Evolutionary conservation across 2,797 vertebrate species (phyloP).

Genomic region (Nannoperca australis): DNA sequence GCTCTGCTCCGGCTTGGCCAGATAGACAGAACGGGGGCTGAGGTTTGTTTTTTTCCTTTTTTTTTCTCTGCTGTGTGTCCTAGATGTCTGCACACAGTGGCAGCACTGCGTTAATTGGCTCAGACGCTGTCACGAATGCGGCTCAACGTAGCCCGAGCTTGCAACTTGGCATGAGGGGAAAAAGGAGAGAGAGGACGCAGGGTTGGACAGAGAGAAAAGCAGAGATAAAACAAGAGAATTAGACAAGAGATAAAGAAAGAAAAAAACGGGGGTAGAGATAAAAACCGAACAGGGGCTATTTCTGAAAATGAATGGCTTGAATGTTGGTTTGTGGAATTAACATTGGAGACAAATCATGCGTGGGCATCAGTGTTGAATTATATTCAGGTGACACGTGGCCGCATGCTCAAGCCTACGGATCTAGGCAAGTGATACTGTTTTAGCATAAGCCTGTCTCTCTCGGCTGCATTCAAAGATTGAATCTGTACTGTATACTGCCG

Average conservation of each 20-base stretch:
- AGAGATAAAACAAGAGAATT: constrained; percentile 67
- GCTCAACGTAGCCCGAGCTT: constrained; percentile 61
- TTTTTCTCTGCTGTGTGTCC: constrained; percentile 67
- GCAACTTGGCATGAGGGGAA: constrained; percentile 65
- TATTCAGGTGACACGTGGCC: constrained; percentile 61
- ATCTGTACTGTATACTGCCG: constrained; percentile 55
- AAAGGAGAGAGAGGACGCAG: constrained; percentile 31
- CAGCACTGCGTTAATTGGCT: constrained; percentile 74
- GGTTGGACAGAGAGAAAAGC: constrained; percentile 34
- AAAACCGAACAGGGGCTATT: constrained; percentile 59
- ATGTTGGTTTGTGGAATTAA: constrained; percentile 74
- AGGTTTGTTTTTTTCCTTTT: not conserved
- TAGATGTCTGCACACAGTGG: constrained; percentile 74
- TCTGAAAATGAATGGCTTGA: constrained; percentile 67
- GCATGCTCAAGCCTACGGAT: constrained; percentile 54
- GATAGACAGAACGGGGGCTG: constrained; percentile 66
- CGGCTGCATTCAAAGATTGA: constrained; percentile 65
- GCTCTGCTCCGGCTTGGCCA: constrained; percentile 62
- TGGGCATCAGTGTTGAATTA: constrained; percentile 63
- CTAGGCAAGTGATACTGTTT: constrained; percentile 49
- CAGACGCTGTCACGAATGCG: constrained; percentile 75
- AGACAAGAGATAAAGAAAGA: constrained; percentile 58
- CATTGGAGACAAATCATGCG: constrained; percentile 62
- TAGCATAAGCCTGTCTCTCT: constrained; percentile 66
- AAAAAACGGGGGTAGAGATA: constrained; percentile 57